These are phyloP conservation scores for Pandemis heparana DNA, from an alignment of 2,888 invertebrate species.

Conservation along the genomic window DNA sequence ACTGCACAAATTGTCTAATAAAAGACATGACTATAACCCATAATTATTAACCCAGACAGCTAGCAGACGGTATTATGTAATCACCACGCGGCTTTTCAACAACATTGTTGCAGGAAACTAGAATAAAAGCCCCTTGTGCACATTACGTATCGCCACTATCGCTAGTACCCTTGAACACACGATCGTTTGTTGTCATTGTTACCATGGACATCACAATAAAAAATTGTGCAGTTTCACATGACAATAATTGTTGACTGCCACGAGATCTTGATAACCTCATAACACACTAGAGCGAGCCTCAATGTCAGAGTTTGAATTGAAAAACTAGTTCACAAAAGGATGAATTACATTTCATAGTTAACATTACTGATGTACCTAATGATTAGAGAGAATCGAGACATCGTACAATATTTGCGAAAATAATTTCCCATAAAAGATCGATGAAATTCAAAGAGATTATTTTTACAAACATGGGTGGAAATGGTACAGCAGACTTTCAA, in stretches of 20 bases:
- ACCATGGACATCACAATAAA: constrained; percentile 6
- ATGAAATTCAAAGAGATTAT: too few species aligned
- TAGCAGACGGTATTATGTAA: constrained; percentile 32
- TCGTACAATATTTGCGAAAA: too few species aligned
- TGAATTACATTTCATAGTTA: not conserved
- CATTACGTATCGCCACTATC: not conserved
- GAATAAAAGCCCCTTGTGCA: not conserved
- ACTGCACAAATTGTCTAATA: too few species aligned
- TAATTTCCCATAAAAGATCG: too few species aligned
- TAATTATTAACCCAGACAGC: constrained; percentile 15
- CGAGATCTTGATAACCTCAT: constrained; percentile 28
- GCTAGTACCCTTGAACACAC: constrained; percentile 7
- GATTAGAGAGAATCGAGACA: too few species aligned
- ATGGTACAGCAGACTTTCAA: too few species aligned
- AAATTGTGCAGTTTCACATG: constrained; percentile 16
- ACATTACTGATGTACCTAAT: too few species aligned
- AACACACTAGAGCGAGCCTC: constrained; percentile 17
- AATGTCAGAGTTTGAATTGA: constrained; percentile 24
- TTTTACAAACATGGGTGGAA: too few species aligned
- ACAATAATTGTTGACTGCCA: constrained; percentile 29
- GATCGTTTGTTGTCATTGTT: constrained; percentile 21
- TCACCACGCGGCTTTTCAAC: not conserved
- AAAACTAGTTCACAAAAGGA: not conserved
- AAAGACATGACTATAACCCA: not conserved
- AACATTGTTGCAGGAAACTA: constrained; percentile 24